phyloP scores from a whole-genome alignment of 2,888 invertebrate genomes.

The Scotopteryx bipunctaria region DNA sequence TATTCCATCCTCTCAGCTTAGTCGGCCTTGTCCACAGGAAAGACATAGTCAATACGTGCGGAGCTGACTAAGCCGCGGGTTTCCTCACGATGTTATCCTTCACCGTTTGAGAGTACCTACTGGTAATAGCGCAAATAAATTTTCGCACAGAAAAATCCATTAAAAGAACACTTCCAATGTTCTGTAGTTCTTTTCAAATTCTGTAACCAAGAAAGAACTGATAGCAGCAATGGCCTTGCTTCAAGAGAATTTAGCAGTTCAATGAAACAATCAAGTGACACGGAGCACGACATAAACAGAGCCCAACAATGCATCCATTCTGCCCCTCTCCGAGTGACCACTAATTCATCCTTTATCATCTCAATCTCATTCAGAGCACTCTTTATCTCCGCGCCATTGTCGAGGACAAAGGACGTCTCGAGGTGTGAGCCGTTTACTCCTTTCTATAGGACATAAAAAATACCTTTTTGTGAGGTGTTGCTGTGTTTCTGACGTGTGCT shows the following conservation, averaged over 20 bases:
- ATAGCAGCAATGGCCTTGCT: slow-evolving; percentile 7
- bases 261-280: slow-evolving; percentile 17
- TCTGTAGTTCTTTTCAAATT: too few relatives aligned
- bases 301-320: slow-evolving; percentile 22
- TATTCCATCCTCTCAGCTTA: too few relatives aligned
- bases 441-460: slow-evolving; percentile 32
- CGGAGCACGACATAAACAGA: slow-evolving; percentile 18
- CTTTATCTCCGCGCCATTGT: slow-evolving; percentile 54
- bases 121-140: too few relatives aligned
- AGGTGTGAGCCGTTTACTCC: slow-evolving; percentile 51
- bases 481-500: slow-evolving; percentile 41
- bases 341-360: slow-evolving; percentile 38
- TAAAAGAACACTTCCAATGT: too few relatives aligned
- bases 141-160: too few relatives aligned
- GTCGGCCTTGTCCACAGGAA: too few relatives aligned
- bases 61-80: too few relatives aligned
- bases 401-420: slow-evolving; percentile 50
- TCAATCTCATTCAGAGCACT: slow-evolving; percentile 38
- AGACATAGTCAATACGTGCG: too few relatives aligned
- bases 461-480: slow-evolving; percentile 44
- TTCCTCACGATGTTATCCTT: too few relatives aligned
- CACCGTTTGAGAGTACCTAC: too few relatives aligned
- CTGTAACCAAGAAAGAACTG: too few relatives aligned
- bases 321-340: slow-evolving; percentile 31
- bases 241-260: too few relatives aligned